Conservation (phyloP, 2,888 invertebrate genomes). For the Uropetala carovei region DNA sequence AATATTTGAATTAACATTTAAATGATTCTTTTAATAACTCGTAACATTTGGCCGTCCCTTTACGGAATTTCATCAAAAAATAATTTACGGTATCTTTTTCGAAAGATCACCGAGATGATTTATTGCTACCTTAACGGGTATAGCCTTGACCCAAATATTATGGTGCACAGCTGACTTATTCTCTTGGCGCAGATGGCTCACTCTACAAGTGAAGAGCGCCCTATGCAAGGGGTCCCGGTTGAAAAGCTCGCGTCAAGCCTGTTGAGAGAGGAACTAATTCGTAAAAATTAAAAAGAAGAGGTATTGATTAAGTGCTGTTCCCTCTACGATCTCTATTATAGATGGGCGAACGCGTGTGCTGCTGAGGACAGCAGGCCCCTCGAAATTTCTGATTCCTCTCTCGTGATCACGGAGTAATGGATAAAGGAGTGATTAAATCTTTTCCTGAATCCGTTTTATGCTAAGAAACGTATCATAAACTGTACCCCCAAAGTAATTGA, state of each 20-base stretch:
- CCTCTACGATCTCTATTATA: background rate
- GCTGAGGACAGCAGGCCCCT: too few relatives aligned
- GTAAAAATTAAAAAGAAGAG: background rate
- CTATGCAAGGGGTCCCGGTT: background rate
- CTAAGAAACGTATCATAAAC: too few relatives aligned
- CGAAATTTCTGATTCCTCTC: too few relatives aligned
- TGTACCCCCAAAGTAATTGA: too few relatives aligned
- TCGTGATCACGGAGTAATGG: too few relatives aligned
- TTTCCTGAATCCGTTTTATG: too few relatives aligned
- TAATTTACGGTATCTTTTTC: background rate
- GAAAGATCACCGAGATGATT: background rate
- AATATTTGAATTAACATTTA: too few relatives aligned
- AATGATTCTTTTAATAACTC: too few relatives aligned
- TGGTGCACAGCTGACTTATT: constrained; percentile 40
- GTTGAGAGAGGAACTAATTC: constrained; percentile 1
- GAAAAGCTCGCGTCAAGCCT: background rate
- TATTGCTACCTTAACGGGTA: background rate
- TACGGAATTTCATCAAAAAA: background rate
- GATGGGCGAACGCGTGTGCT: background rate
- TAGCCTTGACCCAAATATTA: constrained; percentile 50
- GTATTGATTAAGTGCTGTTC: background rate
- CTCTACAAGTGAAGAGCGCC: constrained; percentile 18
- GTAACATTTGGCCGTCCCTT: background rate
- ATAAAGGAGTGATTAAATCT: too few relatives aligned
- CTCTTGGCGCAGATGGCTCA: constrained; percentile 44